phyloP scores from a whole-genome alignment of 2,797 vertebrate genomes.

The Sebastes kiyomatsui region DNA sequence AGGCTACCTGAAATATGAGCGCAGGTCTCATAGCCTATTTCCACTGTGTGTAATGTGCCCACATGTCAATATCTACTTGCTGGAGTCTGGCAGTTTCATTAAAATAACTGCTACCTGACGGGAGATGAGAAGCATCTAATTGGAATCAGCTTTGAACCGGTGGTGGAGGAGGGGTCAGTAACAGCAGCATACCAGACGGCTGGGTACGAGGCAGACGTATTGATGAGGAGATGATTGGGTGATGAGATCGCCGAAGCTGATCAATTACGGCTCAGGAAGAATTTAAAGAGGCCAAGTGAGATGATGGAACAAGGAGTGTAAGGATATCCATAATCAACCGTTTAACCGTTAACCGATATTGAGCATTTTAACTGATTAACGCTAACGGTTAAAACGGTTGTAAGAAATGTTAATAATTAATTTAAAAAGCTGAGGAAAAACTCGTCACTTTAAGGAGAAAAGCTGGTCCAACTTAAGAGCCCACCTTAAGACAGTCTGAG shows the following conservation, averaged over 20 bases:
- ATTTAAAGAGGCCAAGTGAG: not conserved
- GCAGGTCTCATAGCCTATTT: not conserved
- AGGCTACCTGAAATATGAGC: not conserved
- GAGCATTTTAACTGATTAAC: too few species aligned
- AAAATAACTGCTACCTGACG: not conserved
- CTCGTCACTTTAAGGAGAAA: too few species aligned
- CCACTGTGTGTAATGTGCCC: not conserved
- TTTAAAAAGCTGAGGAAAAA: too few species aligned
- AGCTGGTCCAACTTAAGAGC: too few species aligned
- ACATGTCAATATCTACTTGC: not conserved
- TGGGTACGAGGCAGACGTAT: not conserved
- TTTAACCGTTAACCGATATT: too few species aligned
- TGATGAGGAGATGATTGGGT: conserved; percentile 8
- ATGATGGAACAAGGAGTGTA: not conserved
- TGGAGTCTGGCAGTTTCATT: not conserved
- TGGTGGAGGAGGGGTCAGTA: not conserved
- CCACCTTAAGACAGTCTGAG: too few species aligned
- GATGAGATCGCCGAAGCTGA: not conserved
- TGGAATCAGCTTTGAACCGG: conserved; percentile 10
- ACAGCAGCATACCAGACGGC: not conserved
- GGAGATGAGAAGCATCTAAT: conserved; percentile 17
- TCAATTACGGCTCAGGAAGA: not conserved
- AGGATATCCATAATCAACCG: not conserved
- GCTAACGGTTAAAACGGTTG: too few species aligned
- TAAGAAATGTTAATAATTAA: too few species aligned